Percentiles rank a stretch among this genome's conserved stretches.
phyloP scores from a whole-genome alignment of 2,888 invertebrate genomes.

The Sinodicranocentrus sp. region DNA sequence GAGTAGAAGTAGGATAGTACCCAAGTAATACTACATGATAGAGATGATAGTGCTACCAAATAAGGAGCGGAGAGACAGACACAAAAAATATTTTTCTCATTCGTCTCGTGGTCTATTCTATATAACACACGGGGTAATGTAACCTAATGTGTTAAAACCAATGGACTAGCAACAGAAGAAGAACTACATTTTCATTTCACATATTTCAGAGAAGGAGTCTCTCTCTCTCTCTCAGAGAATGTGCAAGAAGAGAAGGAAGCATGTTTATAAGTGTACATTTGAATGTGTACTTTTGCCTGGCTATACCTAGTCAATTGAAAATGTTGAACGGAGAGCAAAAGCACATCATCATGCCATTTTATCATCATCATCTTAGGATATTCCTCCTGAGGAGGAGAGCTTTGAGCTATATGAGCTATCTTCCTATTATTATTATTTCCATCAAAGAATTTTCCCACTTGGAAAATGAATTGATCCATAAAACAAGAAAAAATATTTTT shows the following conservation, averaged over 20 bases:
- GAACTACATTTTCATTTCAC: slow-evolving; percentile 36
- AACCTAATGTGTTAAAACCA: no score
- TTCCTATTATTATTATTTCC: no score
- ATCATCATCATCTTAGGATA: background rate
- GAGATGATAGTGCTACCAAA: slow-evolving; percentile 46
- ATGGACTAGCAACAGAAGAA: slow-evolving; percentile 8
- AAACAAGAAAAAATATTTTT: background rate
- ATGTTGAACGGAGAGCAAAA: background rate
- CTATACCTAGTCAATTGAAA: background rate
- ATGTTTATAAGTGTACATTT: no score
- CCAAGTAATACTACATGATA: slow-evolving; percentile 1
- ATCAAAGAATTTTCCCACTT: background rate
- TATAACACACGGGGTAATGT: background rate
- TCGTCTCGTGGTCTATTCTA: slow-evolving; percentile 9
- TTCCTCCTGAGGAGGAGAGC: background rate
- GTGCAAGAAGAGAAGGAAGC: no score
- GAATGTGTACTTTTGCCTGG: background rate
- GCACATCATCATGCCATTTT: background rate
- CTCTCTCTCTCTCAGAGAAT: no score
- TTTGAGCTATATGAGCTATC: slow-evolving; percentile 30
- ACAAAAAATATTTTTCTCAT: slow-evolving; percentile 24
- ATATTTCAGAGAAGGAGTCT: background rate
- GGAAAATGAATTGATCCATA: slow-evolving; percentile 10
- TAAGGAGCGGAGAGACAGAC: slow-evolving; percentile 55
- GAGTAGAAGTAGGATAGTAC: background rate